Base-by-base conservation (phyloP, 2,888 invertebrate genomes). In the Pachycephus smyrnensis region DNA sequence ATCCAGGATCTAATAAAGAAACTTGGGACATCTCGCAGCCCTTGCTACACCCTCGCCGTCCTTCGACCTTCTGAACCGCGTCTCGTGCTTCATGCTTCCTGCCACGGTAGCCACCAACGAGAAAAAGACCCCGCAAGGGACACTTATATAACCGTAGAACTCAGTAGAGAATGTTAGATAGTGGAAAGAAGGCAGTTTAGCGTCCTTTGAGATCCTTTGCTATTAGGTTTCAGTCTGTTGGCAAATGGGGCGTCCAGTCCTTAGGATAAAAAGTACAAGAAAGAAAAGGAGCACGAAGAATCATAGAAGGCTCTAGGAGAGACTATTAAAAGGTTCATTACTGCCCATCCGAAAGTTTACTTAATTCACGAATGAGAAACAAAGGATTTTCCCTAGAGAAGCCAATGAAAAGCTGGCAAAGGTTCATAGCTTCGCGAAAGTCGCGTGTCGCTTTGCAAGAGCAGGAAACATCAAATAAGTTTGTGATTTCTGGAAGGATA, bases 1-100 rank as follows among this genome's bases (percentile, higher is more conserved):
- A 85, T 84, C 83, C 79, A 75, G 82, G 84, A 88, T 88, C 87
- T 88, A 88, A 88, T 88, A 88, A 88, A 88, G 86, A 88, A 88
- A 88, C 86, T 88, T 88, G 81, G 81, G 79, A 81, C 81, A 80
- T 79, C 82, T 80, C 36, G 71, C 71, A 31, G 32, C 71, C 71
- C 71, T 71, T 2, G 71, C 71, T 33, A 15, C 71, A 33, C 55
- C 55, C 55, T 55, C 55, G 55, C 23, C 9, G 9, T 55, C 55
- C 9, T 55, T 55, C 55, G 23, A 23, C 55, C 55, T 23, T 2
- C 55, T 9, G 55, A 55, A 23, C 23, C 9, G 23, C 23, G 23
- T 55, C 23, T 55, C 23, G 55, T 6, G 23, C 23, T 55, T 23
- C 55, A 23, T 55, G 55, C 55, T 55, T 55, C 23, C 23, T 55